phyloP scores from a whole-genome alignment of 2,797 vertebrate species.

The Vultur gryphus region DNA sequence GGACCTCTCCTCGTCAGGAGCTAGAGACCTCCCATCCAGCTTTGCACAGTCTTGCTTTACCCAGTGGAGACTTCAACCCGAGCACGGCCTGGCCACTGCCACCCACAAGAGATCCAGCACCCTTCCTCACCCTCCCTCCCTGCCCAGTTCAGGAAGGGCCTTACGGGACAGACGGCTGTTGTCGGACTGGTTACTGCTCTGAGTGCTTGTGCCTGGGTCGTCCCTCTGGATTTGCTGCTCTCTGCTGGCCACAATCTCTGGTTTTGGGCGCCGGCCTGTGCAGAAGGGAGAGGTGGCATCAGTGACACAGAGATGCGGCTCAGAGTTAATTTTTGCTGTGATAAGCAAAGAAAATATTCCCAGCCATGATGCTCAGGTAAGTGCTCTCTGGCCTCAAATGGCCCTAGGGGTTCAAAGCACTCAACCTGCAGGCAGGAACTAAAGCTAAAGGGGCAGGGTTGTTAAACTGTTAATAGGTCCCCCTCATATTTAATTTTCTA shows the following conservation, averaged over 20 bases:
- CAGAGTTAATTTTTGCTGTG: background rate
- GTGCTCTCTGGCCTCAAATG: background rate
- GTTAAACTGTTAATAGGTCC: background rate
- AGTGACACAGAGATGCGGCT: background rate
- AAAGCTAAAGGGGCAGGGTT: background rate
- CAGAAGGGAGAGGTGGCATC: background rate
- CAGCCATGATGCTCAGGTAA: background rate
- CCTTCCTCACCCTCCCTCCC: background rate
- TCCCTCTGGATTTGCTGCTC: constrained; percentile 79
- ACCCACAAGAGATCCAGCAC: background rate
- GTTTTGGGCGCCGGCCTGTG: constrained; percentile 78
- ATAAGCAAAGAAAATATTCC: background rate
- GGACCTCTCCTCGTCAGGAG: background rate
- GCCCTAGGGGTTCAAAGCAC: background rate
- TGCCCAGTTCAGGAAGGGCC: constrained; percentile 10
- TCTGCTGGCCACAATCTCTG: constrained; percentile 79
- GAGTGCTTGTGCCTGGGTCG: constrained; percentile 75
- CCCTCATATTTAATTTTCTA: background rate
- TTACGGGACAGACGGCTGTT: constrained; percentile 91
- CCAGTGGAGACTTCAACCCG: background rate
- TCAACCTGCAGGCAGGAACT: background rate
- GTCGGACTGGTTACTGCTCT: constrained; percentile 80
- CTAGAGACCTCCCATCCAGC: background rate
- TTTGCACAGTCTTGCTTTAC: background rate
- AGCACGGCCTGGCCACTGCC: background rate